Evolutionary conservation across 2,113 vertebrate genomes (phyloP).

Genomic region (Barnardius zonarius): DNA sequence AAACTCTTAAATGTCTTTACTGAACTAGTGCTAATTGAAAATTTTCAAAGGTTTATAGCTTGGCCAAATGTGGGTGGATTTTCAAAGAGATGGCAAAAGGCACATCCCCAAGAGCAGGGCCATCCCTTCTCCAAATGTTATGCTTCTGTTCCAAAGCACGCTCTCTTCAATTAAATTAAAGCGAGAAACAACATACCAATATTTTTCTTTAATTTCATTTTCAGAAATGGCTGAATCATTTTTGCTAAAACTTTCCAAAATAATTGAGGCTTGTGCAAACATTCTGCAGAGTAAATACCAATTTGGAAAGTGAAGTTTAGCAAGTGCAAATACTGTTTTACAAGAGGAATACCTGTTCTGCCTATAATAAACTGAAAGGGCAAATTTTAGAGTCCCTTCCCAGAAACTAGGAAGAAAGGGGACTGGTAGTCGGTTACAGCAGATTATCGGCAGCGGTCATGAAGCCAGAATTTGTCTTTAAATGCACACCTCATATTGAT

Average conservation of each 20-base stretch:
- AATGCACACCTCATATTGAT: neutral
- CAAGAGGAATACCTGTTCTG: neutral
- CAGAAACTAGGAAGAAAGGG: neutral
- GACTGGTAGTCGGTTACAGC: neutral
- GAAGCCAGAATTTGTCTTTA: neutral
- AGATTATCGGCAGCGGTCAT: neutral
- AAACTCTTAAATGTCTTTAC: conserved; percentile 65
- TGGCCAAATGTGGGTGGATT: conserved; percentile 71
- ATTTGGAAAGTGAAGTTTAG: neutral
- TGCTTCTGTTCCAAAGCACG: conserved; percentile 52
- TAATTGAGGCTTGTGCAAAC: neutral
- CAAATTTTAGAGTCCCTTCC: neutral
- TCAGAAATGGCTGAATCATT: conserved; percentile 65
- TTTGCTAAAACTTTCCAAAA: conserved; percentile 58
- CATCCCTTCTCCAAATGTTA: conserved; percentile 63
- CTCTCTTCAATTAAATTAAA: conserved; percentile 55
- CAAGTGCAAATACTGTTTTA: neutral
- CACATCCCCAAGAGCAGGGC: conserved; percentile 55
- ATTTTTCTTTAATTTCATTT: conserved; percentile 46
- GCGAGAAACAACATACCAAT: conserved; percentile 48
- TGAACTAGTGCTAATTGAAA: conserved; percentile 67
- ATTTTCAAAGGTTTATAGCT: conserved; percentile 64
- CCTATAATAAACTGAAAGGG: neutral
- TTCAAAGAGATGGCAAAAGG: conserved; percentile 67
- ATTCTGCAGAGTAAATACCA: conserved; percentile 7